phyloP scores from a whole-genome alignment of 2,888 invertebrate genomes.

The Drosophila cyrtoloma region DNA sequence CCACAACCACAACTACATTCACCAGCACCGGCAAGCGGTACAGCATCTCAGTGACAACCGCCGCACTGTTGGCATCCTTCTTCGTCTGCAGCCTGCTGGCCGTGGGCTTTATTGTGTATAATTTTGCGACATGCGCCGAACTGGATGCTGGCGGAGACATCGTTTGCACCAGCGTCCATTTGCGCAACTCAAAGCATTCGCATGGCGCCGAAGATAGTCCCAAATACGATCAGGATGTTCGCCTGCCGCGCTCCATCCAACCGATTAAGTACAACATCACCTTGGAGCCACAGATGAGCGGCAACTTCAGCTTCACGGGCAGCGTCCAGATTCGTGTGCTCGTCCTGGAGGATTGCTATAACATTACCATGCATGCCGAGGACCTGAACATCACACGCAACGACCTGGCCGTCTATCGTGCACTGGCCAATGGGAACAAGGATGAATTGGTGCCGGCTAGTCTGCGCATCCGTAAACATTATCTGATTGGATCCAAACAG shows the following conservation, averaged over 20 bases:
- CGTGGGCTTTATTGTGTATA: constrained; percentile 91
- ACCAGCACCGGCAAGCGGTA: constrained; percentile 85
- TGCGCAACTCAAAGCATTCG: constrained; percentile 60
- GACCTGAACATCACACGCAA: constrained; percentile 89
- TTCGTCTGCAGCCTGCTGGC: constrained; percentile 89
- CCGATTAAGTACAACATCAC: constrained; percentile 90
- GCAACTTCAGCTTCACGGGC: constrained; percentile 93
- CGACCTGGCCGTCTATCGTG: constrained; percentile 86
- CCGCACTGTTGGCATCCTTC: constrained; percentile 87
- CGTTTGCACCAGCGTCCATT: constrained; percentile 75
- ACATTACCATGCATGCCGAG: constrained; percentile 91
- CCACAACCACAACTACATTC: constrained; percentile 56
- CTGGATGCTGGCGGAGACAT: constrained; percentile 80
- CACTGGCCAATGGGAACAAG: constrained; percentile 26
- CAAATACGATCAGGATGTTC: constrained; percentile 87
- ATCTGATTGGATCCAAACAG: constrained; percentile 88
- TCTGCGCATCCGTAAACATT: constrained; percentile 84
- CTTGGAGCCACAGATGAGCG: constrained; percentile 90
- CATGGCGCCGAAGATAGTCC: constrained; percentile 44
- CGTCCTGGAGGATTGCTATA: constrained; percentile 86
- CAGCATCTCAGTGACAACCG: constrained; percentile 88
- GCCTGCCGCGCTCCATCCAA: constrained; percentile 89
- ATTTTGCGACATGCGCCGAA: constrained; percentile 89
- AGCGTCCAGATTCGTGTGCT: constrained; percentile 88
- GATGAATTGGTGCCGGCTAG: constrained; percentile 40